A percentile compares a stretch with the other conserved stretches of the same genome.
These are phyloP conservation scores for Eulimnadia texana DNA, from an alignment of 1,140 invertebrate species.

Conservation along the genomic window DNA sequence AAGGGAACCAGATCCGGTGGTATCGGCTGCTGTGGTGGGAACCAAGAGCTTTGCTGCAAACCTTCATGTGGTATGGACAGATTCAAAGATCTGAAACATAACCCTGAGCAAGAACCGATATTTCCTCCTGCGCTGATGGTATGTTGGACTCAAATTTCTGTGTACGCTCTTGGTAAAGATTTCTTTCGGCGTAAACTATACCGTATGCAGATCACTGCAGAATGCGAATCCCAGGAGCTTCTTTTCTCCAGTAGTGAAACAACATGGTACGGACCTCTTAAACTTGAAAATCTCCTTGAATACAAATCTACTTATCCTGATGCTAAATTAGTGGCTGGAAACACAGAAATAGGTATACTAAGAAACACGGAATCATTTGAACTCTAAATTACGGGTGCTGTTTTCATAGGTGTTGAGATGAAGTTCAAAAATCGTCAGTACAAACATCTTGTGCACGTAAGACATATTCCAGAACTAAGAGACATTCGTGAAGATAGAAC, in stretches of 20 bases:
- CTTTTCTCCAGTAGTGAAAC: constrained; percentile 40
- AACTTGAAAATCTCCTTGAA: constrained; percentile 46
- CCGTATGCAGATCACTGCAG: constrained; percentile 44
- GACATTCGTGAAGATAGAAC: too few species aligned
- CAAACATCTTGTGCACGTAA: constrained; percentile 63
- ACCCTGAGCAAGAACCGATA: constrained; percentile 66
- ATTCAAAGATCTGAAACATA: neutral
- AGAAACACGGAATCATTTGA: too few species aligned
- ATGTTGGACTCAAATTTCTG: neutral
- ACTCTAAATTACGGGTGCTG: too few species aligned
- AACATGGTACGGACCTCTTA: constrained; percentile 65
- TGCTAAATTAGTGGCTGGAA: constrained; percentile 76
- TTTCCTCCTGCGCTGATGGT: constrained; percentile 62
- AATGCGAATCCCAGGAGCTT: neutral
- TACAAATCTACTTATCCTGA: constrained; percentile 56
- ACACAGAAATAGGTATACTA: constrained; percentile 62
- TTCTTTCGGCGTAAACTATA: too few species aligned
- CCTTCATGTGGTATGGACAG: constrained; percentile 58
- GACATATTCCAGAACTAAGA: constrained; percentile 55
- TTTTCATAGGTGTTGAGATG: constrained; percentile 54
- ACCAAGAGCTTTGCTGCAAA: too few species aligned
- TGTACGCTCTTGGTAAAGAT: neutral
- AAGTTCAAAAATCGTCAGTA: constrained; percentile 78
- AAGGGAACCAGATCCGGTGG: neutral
- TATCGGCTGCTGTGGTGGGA: too few species aligned